Base-by-base conservation (phyloP, 2,113 vertebrate genomes). In the Erythrolamprus reginae region DNA sequence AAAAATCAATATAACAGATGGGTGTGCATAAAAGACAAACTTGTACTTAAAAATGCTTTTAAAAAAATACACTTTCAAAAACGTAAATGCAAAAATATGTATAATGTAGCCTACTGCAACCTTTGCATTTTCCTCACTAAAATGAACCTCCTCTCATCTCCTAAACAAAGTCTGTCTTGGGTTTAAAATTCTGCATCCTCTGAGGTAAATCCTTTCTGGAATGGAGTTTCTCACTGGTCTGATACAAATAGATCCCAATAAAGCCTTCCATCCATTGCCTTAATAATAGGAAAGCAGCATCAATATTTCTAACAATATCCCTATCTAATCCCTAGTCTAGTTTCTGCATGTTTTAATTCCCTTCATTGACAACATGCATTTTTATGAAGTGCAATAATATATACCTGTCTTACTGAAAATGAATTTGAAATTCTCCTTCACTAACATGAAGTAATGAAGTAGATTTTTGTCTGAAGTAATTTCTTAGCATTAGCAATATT, bases 401-500 rank as follows among this genome's bases (percentile, higher is more conserved):
- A 90, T 86, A 86, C 47, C 38, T 17, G 56, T 33, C 83, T 47
- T 28, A 48, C 28, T 24, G 38, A 90, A 55, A 48, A 82, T 26
- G 52, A 58, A 91, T 91, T 38, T 28, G 12, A 91, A 91, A 83
- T 45, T 91, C 65, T 52, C 52, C 48, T 42, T 82, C 51, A 58
- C 33, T 82, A 70, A 82, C 45, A 38, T 56, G 86, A 53, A 70
- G 17, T 88, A 70, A 48, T 9, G 84, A 51, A 50, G 50, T 45
- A 87, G 0, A 0, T 87, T 85, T 86, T 93, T 92, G 0, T 92
- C 1, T 83, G 77, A 1, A 38, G 86, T n/a, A 92, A 90, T 89
- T 93, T 94, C 85, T 94, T 90, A 89, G 50, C 10, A 48, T 77
- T 24, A 91, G 10, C 85, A 90, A 61, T 87, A 88, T 90, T 88